Base-by-base conservation (phyloP, 2,113 vertebrate genomes). In the Scatophagus argus region DNA sequence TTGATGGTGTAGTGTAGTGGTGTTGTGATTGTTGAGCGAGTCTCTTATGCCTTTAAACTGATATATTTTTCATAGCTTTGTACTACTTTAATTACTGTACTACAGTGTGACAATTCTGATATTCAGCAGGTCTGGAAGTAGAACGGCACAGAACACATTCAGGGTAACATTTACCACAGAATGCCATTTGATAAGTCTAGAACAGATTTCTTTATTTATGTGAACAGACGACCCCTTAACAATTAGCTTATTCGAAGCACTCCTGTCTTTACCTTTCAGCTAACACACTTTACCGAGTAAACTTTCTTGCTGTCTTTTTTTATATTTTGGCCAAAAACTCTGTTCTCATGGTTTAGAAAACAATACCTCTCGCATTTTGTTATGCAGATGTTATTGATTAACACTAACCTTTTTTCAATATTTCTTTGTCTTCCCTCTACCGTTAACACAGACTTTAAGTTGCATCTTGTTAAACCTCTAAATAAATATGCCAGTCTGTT, bases 41-140 rank as follows among this genome's bases (percentile, higher is more conserved):
- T 92, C 88, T 89, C 89, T 87, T 77, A 83, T 94, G 90, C 88
- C 83, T 87, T 90, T 87, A 88, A 67, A 93, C 79, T 88, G 83
- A 87, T 77, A 60, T 86, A 79, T 88, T 94, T 94, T 94, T 90
- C 86, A 77, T 93, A 87, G 86, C 85, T 95, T 93, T 94, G 84
- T 94, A 88, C 27, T 85, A 86, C 84, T 85, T 90, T 91, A 84
- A 77, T 93, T 88, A 90, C 85, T 91, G 76, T 88, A 89, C 88
- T 61, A 89, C 84, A 79, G 84, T 89, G 80, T 91, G 85, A 93
- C 85, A 81, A 84, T 88, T 90, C 43, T 84, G 89, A 89, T 88
- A 92, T 94, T 93, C 94, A 96, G 93, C 93, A 91, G 93, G 94
- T 86, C 91, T 93, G 92, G 94, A 93, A 86, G 83, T 90, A 87